Conservation (phyloP, 1,140 invertebrate genomes). For the Microplitis demolitor region DNA sequence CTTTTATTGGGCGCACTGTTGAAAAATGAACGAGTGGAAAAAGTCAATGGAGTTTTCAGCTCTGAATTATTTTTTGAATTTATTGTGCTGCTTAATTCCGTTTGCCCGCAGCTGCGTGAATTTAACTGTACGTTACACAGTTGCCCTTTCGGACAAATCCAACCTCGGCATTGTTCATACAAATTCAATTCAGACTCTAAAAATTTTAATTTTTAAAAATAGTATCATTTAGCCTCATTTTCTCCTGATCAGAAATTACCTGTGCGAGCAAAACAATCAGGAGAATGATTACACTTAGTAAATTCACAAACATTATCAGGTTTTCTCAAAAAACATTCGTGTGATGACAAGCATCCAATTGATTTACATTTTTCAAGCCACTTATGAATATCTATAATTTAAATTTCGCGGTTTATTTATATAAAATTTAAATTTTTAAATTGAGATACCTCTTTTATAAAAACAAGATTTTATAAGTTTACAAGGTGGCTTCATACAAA, state of each 20-base stretch:
- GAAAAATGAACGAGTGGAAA: too few relatives aligned
- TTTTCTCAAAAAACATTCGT: slow-evolving; percentile 47
- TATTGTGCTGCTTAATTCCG: too few relatives aligned
- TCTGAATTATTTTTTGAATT: too few relatives aligned
- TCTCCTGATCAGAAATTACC: slow-evolving; percentile 7
- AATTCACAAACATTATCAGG: slow-evolving; percentile 31
- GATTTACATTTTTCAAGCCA: slow-evolving; percentile 41
- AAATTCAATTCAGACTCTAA: slow-evolving; percentile 23
- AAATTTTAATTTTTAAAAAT: too few relatives aligned
- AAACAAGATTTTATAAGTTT: slow-evolving; percentile 45
- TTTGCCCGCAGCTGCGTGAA: slow-evolving; percentile 1
- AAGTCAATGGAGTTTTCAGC: too few relatives aligned
- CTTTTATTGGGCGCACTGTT: too few relatives aligned
- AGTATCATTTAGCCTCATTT: too few relatives aligned
- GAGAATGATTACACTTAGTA: slow-evolving; percentile 35
- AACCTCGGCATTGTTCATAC: slow-evolving; percentile 42
- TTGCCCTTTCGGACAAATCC: slow-evolving; percentile 46
- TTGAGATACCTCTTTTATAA: slow-evolving; percentile 32
- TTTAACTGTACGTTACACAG: slow-evolving; percentile 31
- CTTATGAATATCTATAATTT: slow-evolving; percentile 34
- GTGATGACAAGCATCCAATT: slow-evolving; percentile 43
- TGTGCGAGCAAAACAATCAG: slow-evolving; percentile 38
- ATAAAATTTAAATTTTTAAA: not conserved
- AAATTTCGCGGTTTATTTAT: not conserved
- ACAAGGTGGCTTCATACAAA: slow-evolving; percentile 43